Evolutionary conservation across 2,888 invertebrate genomes (phyloP).

Genomic region (Urechis unicinctus): DNA sequence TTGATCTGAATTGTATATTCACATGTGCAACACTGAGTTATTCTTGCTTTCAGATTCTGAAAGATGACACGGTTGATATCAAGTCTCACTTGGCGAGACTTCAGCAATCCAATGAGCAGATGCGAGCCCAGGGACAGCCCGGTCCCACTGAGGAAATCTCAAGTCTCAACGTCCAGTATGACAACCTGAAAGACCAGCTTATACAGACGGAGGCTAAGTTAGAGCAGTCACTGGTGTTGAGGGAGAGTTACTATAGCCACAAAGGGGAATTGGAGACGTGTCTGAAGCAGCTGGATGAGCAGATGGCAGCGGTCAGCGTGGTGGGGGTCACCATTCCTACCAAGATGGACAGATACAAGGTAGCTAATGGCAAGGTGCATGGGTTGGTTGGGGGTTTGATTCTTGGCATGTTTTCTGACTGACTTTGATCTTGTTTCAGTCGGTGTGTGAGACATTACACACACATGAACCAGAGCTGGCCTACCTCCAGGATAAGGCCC

Average conservation of each 20-base stretch:
- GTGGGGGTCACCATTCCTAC: conserved; percentile 27
- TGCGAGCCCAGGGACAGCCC: conserved; percentile 57
- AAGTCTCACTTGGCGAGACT: conserved; percentile 30
- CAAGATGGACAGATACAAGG: conserved; percentile 34
- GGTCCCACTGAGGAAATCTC: conserved; percentile 31
- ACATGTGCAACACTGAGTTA: not conserved
- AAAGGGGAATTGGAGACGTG: conserved; percentile 27
- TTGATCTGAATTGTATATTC: too few relatives aligned
- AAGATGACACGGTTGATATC: conserved; percentile 36
- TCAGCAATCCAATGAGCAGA: conserved; percentile 53
- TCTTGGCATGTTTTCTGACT: not conserved
- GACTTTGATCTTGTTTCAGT: conserved; percentile 2
- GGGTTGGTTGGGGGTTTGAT: not conserved
- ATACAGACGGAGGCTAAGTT: conserved; percentile 64
- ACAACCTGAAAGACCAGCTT: conserved; percentile 55
- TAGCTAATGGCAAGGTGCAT: too few relatives aligned
- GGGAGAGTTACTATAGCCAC: conserved; percentile 78
- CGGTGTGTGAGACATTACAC: conserved; percentile 6
- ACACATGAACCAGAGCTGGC: conserved; percentile 69
- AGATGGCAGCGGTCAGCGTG: conserved; percentile 27
- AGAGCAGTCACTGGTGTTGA: conserved; percentile 68
- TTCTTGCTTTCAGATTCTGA: conserved; percentile 30
- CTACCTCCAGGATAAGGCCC: conserved; percentile 83
- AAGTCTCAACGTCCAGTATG: conserved; percentile 1
- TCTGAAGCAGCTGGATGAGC: conserved; percentile 27